phyloP scores from a whole-genome alignment of 2,797 vertebrate species.

The Loriculus beryllinus region DNA sequence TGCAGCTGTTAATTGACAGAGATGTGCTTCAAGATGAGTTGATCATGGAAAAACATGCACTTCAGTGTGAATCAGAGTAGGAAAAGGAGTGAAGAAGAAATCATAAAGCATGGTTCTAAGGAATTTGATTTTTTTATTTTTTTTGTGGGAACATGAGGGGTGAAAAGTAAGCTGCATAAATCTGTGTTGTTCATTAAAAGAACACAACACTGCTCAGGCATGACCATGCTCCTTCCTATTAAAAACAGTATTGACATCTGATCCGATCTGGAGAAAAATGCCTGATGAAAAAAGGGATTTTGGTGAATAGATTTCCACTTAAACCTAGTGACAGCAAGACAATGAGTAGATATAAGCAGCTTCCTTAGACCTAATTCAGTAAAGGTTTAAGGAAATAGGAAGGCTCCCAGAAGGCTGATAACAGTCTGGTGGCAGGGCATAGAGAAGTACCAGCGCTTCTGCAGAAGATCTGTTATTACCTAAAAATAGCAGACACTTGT shows the following conservation, averaged over 20 bases:
- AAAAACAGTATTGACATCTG: not conserved
- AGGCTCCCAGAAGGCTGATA: not conserved
- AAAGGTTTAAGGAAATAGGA: conserved; percentile 10
- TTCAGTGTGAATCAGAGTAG: not conserved
- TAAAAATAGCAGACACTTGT: not conserved
- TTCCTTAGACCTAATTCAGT: not conserved
- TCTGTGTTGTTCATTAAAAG: not conserved
- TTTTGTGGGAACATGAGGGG: not conserved
- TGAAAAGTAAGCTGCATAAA: not conserved
- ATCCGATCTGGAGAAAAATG: not conserved
- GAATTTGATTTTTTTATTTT: not conserved
- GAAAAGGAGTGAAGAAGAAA: not conserved
- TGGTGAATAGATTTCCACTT: not conserved
- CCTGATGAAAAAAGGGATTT: not conserved
- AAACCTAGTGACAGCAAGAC: conserved; percentile 1
- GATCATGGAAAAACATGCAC: not conserved
- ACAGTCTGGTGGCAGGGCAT: not conserved
- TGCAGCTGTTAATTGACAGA: not conserved
- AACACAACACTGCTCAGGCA: not conserved
- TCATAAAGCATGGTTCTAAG: not conserved
- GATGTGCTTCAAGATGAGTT: not conserved
- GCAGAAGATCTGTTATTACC: not conserved
- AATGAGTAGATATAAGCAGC: not conserved
- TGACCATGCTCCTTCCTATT: not conserved
- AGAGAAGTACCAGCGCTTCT: not conserved